A percentile compares a stretch with the other conserved stretches of the same genome.
phyloP scores from a whole-genome alignment of 1,140 invertebrate species.

The Chymomyza costata region DNA sequence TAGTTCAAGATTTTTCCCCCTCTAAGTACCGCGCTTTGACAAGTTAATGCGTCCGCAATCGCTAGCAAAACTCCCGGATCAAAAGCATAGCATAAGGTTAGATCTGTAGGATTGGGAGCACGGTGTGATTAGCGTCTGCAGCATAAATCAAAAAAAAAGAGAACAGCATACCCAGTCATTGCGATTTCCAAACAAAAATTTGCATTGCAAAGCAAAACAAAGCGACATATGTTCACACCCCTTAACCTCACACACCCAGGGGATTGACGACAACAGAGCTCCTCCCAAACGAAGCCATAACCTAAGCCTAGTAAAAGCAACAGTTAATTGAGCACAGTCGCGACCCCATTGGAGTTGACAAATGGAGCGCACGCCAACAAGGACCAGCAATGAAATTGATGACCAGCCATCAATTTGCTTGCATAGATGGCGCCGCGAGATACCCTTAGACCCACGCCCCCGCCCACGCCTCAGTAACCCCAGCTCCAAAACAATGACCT shows the following conservation, averaged over 20 bases:
- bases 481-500: neutral
- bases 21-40: conserved; percentile 68
- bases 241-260: neutral
- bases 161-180: too few species aligned
- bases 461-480: conserved; percentile 3
- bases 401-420: conserved; percentile 68
- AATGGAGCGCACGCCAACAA: conserved; percentile 39
- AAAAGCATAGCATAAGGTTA: conserved; percentile 1
- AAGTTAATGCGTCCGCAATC: conserved; percentile 64
- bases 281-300: too few species aligned
- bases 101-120: neutral
- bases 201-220: conserved; percentile 14
- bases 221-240: conserved; percentile 2
- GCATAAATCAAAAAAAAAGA: neutral
- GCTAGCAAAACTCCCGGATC: conserved; percentile 14
- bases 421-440: conserved; percentile 34
- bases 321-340: conserved; percentile 53
- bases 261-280: neutral
- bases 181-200: too few species aligned
- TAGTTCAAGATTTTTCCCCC: conserved; percentile 9
- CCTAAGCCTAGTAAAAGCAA: neutral
- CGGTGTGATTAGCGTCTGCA: neutral
- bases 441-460: conserved; percentile 45
- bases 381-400: conserved; percentile 58
- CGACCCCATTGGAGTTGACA: conserved; percentile 43